Evolutionary conservation across 1,140 invertebrate genomes (phyloP).

Genomic region (Carcinoscorpius rotundicauda): DNA sequence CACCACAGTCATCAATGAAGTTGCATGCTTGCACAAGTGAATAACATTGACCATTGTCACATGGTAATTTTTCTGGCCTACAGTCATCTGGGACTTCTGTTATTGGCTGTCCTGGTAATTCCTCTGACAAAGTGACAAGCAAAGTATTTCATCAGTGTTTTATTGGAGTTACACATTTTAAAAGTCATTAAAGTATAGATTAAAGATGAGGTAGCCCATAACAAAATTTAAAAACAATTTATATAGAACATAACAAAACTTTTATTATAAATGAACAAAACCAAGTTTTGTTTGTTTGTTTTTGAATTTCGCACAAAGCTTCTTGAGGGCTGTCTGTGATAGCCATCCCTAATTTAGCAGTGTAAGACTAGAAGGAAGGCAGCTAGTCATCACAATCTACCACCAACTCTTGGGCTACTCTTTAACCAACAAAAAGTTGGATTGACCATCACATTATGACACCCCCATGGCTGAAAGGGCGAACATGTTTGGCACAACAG

Average conservation of each 20-base stretch:
- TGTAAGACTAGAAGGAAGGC: too few species aligned
- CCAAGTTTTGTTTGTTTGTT: too few species aligned
- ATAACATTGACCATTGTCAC: constrained; percentile 52
- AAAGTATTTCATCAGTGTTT: constrained; percentile 12
- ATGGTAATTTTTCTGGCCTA: constrained; percentile 9
- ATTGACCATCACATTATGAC: too few species aligned
- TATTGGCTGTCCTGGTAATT: constrained; percentile 11
- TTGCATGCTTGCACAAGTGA: constrained; percentile 70
- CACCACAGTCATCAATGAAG: constrained; percentile 78
- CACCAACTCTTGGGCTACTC: too few species aligned
- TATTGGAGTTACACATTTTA: constrained; percentile 8
- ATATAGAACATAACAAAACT: background rate
- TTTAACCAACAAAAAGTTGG: too few species aligned
- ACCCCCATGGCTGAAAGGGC: too few species aligned
- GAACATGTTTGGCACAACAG: too few species aligned
- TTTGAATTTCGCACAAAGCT: too few species aligned
- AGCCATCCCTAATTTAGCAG: too few species aligned
- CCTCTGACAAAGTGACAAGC: background rate
- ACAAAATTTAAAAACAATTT: background rate
- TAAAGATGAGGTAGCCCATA: background rate
- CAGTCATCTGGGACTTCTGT: constrained; percentile 5
- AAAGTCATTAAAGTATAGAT: constrained; percentile 4
- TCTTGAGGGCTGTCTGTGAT: too few species aligned
- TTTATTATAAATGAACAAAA: background rate
- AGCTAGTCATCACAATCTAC: too few species aligned